Conservation (phyloP, 1,140 invertebrate genomes). For the Neodiprion pinetum region DNA sequence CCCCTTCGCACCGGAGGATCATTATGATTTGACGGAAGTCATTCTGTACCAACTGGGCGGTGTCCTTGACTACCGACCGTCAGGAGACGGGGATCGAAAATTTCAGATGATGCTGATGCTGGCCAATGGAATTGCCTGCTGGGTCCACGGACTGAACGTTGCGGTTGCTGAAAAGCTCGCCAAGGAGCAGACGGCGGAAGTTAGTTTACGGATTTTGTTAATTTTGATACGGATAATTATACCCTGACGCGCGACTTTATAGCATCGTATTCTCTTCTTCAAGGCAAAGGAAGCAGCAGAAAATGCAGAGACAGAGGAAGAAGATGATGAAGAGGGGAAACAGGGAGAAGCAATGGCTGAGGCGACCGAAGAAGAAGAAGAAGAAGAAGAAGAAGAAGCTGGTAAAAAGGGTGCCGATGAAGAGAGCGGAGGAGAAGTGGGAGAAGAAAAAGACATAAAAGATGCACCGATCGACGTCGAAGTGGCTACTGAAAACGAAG, state of each 20-base stretch:
- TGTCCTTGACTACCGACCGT: conserved; percentile 35
- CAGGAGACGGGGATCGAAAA: conserved; percentile 42
- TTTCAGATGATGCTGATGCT: conserved; percentile 51
- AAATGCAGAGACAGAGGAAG: background rate
- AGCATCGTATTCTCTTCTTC: background rate
- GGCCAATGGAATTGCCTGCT: conserved; percentile 48
- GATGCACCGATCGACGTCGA: background rate
- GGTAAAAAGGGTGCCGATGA: conserved; percentile 2
- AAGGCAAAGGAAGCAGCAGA: background rate
- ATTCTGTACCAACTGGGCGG: conserved; percentile 41
- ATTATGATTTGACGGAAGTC: conserved; percentile 46
- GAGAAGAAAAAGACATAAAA: background rate
- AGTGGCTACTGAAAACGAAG: conserved; percentile 13
- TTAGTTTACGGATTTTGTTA: background rate
- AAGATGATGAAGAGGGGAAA: background rate
- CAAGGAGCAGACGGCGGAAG: conserved; percentile 31
- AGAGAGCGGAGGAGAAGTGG: conserved; percentile 4
- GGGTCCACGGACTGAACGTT: conserved; percentile 47
- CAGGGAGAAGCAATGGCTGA: background rate
- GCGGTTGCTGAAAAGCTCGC: conserved; percentile 42
- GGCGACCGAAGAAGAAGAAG: background rate
- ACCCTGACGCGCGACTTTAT: background rate
- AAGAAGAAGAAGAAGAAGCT: conserved; percentile 9
- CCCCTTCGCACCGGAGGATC: conserved; percentile 40
- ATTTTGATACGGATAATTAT: no score